Conservation (phyloP, 2,113 vertebrate genomes). For the Etia nguti region DNA sequence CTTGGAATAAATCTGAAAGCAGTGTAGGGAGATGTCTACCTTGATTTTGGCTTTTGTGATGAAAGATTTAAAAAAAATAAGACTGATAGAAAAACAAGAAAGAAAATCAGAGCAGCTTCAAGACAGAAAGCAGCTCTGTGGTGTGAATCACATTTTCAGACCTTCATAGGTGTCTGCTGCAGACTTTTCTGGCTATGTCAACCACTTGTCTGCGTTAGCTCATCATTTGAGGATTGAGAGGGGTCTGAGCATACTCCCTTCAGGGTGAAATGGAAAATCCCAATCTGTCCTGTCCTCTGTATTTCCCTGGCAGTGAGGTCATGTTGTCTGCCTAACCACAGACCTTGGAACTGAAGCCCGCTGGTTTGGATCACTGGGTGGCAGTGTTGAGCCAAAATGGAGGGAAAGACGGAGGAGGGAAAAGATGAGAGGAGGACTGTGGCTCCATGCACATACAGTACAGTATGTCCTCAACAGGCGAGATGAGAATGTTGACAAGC, state of each 20-base stretch:
- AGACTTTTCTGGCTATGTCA: neutral
- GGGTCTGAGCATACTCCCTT: slow-evolving; percentile 25
- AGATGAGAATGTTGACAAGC: neutral
- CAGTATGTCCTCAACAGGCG: neutral
- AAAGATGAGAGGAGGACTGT: neutral
- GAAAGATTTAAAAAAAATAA: neutral
- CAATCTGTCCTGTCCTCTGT: slow-evolving; percentile 27
- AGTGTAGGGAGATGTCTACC: neutral
- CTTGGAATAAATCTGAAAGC: neutral
- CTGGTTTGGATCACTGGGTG: slow-evolving; percentile 56
- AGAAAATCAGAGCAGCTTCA: neutral
- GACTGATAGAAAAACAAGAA: neutral
- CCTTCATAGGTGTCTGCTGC: neutral
- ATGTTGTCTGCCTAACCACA: slow-evolving; percentile 53
- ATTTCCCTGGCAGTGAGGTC: slow-evolving; percentile 63
- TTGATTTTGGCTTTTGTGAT: neutral
- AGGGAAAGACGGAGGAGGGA: neutral
- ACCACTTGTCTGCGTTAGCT: slow-evolving; percentile 34
- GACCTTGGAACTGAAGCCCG: slow-evolving; percentile 1
- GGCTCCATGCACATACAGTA: neutral
- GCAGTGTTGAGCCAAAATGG: slow-evolving; percentile 72
- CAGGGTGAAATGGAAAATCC: slow-evolving; percentile 66
- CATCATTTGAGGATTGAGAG: neutral
- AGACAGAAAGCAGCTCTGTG: neutral
- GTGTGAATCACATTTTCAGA: neutral